Evolutionary conservation across 2,888 invertebrate species (phyloP).

Genomic region (Synanthedon tipuliformis): DNA sequence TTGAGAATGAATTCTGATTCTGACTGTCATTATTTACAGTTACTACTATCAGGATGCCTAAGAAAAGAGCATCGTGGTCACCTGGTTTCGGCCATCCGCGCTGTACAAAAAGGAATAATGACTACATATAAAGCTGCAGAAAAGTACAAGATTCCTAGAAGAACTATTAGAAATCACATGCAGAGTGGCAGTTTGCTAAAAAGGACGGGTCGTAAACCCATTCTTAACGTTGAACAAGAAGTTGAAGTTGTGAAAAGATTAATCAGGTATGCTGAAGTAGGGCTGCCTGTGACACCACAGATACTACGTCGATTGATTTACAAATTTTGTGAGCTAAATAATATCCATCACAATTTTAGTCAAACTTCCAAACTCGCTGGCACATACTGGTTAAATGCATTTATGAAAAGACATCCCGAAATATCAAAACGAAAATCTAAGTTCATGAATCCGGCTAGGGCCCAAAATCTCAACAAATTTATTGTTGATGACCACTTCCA

Average conservation of each 20-base stretch:
- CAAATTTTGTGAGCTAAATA: constrained; percentile 14
- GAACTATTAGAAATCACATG: constrained; percentile 15
- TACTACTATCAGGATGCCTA: neutral
- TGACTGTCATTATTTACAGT: too few species aligned
- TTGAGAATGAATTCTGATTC: too few species aligned
- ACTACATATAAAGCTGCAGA: constrained; percentile 11
- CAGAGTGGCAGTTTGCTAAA: constrained; percentile 9
- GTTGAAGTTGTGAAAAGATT: constrained; percentile 11
- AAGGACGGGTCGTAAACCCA: constrained; percentile 13
- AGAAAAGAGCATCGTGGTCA: neutral
- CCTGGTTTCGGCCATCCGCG: neutral
- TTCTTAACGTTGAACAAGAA: constrained; percentile 14
- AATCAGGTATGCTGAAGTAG: constrained; percentile 8
- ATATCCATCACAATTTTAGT: constrained; percentile 14
- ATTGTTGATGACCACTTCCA: constrained; percentile 13
- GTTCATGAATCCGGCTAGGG: constrained; percentile 17
- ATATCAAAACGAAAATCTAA: constrained; percentile 14
- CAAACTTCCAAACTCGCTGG: constrained; percentile 8
- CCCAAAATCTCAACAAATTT: constrained; percentile 16
- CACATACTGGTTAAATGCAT: constrained; percentile 13
- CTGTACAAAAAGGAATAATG: constrained; percentile 13
- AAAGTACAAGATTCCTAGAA: constrained; percentile 14
- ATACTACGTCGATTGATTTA: constrained; percentile 10
- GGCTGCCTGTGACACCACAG: constrained; percentile 9
- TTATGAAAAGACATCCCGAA: constrained; percentile 13